Evolutionary conservation across 2,113 vertebrate species (phyloP).

Genomic region (Geothlypis trichas): DNA sequence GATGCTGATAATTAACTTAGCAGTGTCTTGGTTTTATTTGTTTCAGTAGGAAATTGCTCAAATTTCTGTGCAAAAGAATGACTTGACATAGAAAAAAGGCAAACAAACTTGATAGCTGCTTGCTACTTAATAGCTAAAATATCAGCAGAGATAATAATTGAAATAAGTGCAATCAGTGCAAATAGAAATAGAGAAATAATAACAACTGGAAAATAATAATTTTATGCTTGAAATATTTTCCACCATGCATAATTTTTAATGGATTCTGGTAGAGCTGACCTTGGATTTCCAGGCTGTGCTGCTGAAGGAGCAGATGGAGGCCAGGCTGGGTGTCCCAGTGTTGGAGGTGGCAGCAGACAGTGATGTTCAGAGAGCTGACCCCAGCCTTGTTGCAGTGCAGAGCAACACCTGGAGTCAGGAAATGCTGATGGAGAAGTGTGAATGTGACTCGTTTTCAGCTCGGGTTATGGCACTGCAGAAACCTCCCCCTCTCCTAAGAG

Average conservation of each 20-base stretch:
- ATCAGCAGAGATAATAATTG: not conserved
- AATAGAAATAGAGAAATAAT: not conserved
- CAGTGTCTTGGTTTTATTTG: not conserved
- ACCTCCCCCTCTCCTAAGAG: fast-evolving
- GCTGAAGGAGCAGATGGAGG: not conserved
- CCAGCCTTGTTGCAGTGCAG: not conserved
- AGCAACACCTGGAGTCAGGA: not conserved
- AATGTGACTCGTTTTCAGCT: not conserved
- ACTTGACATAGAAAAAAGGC: not conserved
- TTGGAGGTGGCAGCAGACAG: not conserved
- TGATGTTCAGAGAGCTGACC: not conserved
- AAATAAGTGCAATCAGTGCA: not conserved
- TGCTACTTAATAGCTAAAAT: not conserved
- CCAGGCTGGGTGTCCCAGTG: not conserved
- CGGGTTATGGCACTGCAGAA: fast-evolving
- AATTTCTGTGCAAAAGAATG: not conserved
- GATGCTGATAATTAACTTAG: not conserved
- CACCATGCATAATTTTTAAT: not conserved
- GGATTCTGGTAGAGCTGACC: not conserved
- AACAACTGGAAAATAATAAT: not conserved
- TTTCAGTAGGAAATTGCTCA: not conserved
- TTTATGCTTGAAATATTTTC: not conserved
- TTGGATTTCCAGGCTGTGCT: not conserved
- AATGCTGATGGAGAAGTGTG: not conserved
- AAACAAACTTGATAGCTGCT: not conserved